Evolutionary conservation across 2,888 invertebrate species (phyloP).

Genomic region (Aromia moschata): DNA sequence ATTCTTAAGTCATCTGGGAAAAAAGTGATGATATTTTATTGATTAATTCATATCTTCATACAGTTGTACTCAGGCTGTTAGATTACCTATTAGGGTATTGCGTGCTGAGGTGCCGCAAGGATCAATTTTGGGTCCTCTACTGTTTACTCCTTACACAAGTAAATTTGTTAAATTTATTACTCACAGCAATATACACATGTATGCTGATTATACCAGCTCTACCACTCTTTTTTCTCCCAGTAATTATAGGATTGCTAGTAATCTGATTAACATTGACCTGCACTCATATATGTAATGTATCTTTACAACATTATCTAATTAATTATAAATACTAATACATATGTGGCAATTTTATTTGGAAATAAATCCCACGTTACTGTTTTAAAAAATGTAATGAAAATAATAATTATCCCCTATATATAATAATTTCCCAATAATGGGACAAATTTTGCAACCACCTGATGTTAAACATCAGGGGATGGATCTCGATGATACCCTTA

Average conservation of each 20-base stretch:
- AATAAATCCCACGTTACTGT: neutral
- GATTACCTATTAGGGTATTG: no score
- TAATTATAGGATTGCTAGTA: neutral
- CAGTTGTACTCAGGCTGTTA: no score
- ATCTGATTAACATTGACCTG: constrained; percentile 15
- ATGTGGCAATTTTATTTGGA: constrained; percentile 16
- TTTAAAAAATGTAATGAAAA: no score
- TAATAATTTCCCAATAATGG: neutral
- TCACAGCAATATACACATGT: constrained; percentile 3
- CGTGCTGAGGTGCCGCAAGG: no score
- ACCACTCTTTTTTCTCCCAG: constrained; percentile 11
- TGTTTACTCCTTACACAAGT: constrained; percentile 7
- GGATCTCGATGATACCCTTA: neutral
- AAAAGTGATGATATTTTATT: neutral
- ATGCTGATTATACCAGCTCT: constrained; percentile 22
- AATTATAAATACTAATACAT: constrained; percentile 10
- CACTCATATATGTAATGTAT: neutral
- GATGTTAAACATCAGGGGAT: neutral
- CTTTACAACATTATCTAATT: constrained; percentile 12
- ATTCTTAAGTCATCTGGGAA: neutral
- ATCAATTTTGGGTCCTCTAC: constrained; percentile 12
- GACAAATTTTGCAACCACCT: neutral
- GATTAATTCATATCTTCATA: neutral
- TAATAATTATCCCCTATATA: no score
- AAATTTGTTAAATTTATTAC: constrained; percentile 18